phyloP scores from a whole-genome alignment of 2,113 vertebrate genomes.

The Alligator sinensis region DNA sequence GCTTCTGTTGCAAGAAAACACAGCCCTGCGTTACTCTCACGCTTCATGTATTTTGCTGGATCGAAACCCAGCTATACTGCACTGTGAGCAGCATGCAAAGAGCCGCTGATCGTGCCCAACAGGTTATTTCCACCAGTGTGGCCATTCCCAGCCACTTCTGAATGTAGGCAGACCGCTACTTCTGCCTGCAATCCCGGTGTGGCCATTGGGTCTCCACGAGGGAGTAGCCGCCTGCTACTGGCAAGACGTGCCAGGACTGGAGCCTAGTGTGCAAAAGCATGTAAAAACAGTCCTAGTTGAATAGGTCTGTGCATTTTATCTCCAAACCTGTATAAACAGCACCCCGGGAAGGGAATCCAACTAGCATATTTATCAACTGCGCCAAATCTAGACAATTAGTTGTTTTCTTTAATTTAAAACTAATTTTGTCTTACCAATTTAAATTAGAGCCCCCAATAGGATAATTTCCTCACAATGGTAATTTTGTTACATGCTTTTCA shows the following conservation, averaged over 20 bases:
- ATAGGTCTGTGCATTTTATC: neutral
- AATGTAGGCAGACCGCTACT: neutral
- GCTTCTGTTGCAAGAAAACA: neutral
- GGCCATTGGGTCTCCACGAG: neutral
- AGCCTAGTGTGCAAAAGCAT: neutral
- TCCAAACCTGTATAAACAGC: neutral
- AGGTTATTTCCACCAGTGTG: neutral
- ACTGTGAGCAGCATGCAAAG: neutral
- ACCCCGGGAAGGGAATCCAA: conserved; percentile 3
- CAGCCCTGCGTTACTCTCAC: neutral
- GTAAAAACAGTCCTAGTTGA: neutral
- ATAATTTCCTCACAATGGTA: conserved; percentile 69
- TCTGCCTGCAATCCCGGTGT: neutral
- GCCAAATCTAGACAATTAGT: conserved; percentile 54
- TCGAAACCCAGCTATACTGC: neutral
- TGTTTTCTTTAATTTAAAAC: conserved; percentile 71
- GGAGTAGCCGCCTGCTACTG: neutral
- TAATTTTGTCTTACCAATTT: conserved; percentile 72
- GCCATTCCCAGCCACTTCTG: neutral
- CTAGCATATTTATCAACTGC: conserved; percentile 50
- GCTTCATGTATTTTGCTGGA: neutral
- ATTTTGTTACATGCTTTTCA: conserved; percentile 81
- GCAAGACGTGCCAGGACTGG: neutral
- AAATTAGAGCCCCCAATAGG: conserved; percentile 69
- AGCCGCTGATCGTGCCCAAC: neutral